Evolutionary conservation across 2,797 vertebrate species (phyloP).

Genomic region (Sebastes nivosus): DNA sequence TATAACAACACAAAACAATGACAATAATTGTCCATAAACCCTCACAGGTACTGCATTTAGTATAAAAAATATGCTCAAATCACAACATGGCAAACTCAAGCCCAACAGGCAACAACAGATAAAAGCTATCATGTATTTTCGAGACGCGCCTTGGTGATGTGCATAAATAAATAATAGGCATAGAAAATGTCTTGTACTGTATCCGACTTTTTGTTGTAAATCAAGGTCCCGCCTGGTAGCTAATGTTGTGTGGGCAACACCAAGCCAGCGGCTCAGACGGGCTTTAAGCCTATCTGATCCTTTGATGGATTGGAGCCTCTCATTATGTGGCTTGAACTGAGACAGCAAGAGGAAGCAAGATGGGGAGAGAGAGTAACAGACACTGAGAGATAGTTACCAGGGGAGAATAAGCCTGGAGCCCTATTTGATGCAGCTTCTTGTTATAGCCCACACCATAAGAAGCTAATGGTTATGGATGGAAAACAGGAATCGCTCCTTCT

Average conservation of each 20-base stretch:
- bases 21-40: too few species aligned
- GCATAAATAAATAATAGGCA: background rate
- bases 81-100: too few species aligned
- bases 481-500: constrained; percentile 10
- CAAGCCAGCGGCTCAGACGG: constrained; percentile 27
- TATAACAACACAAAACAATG: too few species aligned
- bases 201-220: background rate
- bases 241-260: background rate
- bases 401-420: constrained; percentile 8
- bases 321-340: constrained; percentile 47
- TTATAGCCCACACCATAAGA: background rate
- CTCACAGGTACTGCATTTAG: too few species aligned
- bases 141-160: background rate
- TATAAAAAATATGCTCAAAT: too few species aligned
- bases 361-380: constrained; percentile 1
- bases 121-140: background rate
- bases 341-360: constrained; percentile 13
- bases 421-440: constrained; percentile 14
- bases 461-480: constrained; percentile 31
- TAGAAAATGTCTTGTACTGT: background rate
- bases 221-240: background rate
- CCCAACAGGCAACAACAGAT: background rate
- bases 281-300: constrained; percentile 42
- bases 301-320: constrained; percentile 44
- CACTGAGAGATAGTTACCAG: background rate